Base-by-base conservation (phyloP, 2,797 vertebrate species). In the Heliangelus exortis region DNA sequence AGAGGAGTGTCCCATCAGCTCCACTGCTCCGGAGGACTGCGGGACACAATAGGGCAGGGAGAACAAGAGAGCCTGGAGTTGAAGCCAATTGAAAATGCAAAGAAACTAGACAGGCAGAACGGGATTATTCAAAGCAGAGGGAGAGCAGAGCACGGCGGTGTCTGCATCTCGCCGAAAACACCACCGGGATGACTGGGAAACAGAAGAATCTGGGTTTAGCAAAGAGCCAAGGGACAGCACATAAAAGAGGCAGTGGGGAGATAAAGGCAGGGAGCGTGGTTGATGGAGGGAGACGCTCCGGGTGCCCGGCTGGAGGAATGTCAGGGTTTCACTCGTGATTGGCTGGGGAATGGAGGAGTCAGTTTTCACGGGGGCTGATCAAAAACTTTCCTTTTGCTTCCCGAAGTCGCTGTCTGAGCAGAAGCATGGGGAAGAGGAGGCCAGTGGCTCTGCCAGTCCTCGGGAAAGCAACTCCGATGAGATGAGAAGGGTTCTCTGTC, bases 351-450 rank as follows among this genome's bases (percentile, higher is more conserved):
- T n/a, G 95, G 61, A 31, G 97, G 97, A 96, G 94, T 97, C 97
- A 93, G 94, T 41, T 97, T 97, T 96, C 97, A 97, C 96, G 89
- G 96, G 94, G 90, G 96, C 79, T 18, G 93, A 93, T 84, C 95
- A 90, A 51, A 96, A 94, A 93, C 73, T 91, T 96, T 79, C 78
- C 84, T 36, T 78, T 5, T 58, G 87, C 96, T 95, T 89, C 90
- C 31, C 84, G 1, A 33, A 93, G 91, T 8, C 50, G 62, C 87
- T 73, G 89, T 36, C 62, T 72, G 92, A 94, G 93, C 90, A 3
- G 75, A 91, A 83, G 50, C 82, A 67, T 11, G 15, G 55, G 90
- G 79, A 10, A 90, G 65, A 58, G 91, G 75, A 88, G 90, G 84
- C 83, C 81, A 4, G 59, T 26, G 7, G 29, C 66, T 73, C n/a